Base-by-base conservation (phyloP, 2,113 vertebrate genomes). In the Genyomyrus donnyi region DNA sequence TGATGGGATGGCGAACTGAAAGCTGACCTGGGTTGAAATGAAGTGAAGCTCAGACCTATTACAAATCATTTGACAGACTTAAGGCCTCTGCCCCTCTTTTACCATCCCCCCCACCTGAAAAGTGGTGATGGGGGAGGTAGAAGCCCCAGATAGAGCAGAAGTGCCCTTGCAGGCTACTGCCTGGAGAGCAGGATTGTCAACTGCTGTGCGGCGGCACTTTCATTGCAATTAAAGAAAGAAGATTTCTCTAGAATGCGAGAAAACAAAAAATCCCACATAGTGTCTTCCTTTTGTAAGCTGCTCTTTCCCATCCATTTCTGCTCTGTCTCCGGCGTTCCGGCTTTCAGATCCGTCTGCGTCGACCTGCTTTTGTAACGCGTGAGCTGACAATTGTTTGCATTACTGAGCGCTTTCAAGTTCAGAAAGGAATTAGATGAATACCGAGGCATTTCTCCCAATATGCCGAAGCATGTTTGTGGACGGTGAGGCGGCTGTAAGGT, bases 311-410 rank as follows among this genome's bases (percentile, higher is more conserved):
- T 27, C 31, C 4, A 39, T 80, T 80, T 50, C 39, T 62, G 31
- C 24, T 70, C 56, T 3, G 6, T 21, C 80, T 48, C 52, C 8
- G 24, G 8, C 46, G 42, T 56, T 90, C 85, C 70, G 11, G 90
- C 87, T 89, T 74, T 66, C 89, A 48, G 45, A 85, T 39, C 45
- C 3, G 3, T 48, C 19, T 8, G 17, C 2, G 35, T 42, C 35
- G 15, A 80, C 74, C 19, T 6, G 74, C 35, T 42, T 80, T 80
- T 39, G 10, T 80, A 42, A 80, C 15, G 62, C 10, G 31, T 17
- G 74, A 80, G 74, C 74, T 80, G 74, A 80, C 74, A 42, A 80
- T 80, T 80, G 74, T 80, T 80, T 80, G 17, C 74, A 80, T 80
- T 80, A 80, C 74, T 17, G 35, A 80, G 74, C 6, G 5, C 35